Evolutionary conservation across 2,113 vertebrate species (phyloP).

Genomic region (Thunnus thynnus): DNA sequence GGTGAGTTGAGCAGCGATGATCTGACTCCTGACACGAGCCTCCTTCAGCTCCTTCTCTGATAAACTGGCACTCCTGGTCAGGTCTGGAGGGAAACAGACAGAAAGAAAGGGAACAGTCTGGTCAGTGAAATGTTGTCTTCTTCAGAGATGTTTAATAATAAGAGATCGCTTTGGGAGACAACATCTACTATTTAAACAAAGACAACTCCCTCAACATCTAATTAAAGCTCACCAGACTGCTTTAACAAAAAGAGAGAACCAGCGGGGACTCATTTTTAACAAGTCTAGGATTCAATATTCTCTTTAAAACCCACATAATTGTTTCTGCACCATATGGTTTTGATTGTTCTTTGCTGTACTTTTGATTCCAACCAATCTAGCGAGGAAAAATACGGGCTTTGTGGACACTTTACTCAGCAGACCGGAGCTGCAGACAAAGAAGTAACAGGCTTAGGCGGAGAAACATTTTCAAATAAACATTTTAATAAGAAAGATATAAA

Average conservation of each 20-base stretch:
- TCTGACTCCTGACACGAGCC: slow-evolving; percentile 90
- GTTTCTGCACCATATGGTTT: slow-evolving; percentile 68
- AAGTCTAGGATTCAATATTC: slow-evolving; percentile 64
- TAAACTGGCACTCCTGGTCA: slow-evolving; percentile 90
- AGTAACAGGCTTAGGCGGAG: slow-evolving; percentile 33
- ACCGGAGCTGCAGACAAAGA: slow-evolving; percentile 38
- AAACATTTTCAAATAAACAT: slow-evolving; percentile 52
- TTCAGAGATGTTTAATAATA: not conserved
- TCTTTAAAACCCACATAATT: slow-evolving; percentile 77
- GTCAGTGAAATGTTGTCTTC: slow-evolving; percentile 30
- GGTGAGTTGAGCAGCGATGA: slow-evolving; percentile 93
- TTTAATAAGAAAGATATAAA: slow-evolving; percentile 38
- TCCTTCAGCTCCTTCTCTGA: slow-evolving; percentile 95
- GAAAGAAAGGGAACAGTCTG: slow-evolving; percentile 17
- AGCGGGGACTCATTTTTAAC: slow-evolving; percentile 63
- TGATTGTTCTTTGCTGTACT: slow-evolving; percentile 57
- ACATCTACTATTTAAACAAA: slow-evolving; percentile 40
- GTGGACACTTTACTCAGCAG: slow-evolving; percentile 63
- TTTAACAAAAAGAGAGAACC: slow-evolving; percentile 56
- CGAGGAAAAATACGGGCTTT: slow-evolving; percentile 36
- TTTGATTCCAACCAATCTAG: slow-evolving; percentile 55
- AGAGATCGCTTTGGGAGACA: not conserved
- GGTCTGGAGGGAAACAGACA: slow-evolving; percentile 78
- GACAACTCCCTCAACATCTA: slow-evolving; percentile 49
- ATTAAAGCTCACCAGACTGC: slow-evolving; percentile 54